Percentiles rank a stretch among this genome's conserved stretches.
Conservation (phyloP, 2,888 invertebrate species). For the Baccha elongata region DNA sequence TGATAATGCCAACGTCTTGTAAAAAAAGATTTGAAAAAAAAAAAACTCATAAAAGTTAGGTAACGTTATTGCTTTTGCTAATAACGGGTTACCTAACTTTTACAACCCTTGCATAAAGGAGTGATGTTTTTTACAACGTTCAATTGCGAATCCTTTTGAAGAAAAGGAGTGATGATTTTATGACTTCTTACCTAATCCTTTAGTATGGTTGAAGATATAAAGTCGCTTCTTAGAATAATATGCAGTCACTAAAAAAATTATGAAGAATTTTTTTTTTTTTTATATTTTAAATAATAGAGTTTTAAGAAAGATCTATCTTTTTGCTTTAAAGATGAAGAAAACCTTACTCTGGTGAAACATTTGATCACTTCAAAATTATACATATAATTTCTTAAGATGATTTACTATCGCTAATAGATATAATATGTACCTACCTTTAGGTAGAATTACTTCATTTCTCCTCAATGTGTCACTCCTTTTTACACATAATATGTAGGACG, state of each 20-base stretch:
- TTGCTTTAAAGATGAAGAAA: background rate
- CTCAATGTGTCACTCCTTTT: too few relatives aligned
- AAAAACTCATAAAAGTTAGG: slow-evolving; percentile 48
- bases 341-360: too few relatives aligned
- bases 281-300: background rate
- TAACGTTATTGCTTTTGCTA: slow-evolving; percentile 7
- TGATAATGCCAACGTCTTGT: background rate
- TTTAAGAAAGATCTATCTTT: background rate
- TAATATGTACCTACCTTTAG: background rate
- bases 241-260: background rate
- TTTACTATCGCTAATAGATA: background rate
- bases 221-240: slow-evolving; percentile 3
- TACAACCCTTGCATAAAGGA: slow-evolving; percentile 46
- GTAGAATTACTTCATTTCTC: too few relatives aligned
- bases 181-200: slow-evolving; percentile 1
- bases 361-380: background rate
- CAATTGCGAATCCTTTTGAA: slow-evolving; percentile 40
- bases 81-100: slow-evolving; percentile 59
- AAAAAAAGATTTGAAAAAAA: background rate
- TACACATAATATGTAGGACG: background rate
- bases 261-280: background rate
- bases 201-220: slow-evolving; percentile 1
- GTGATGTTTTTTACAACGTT: slow-evolving; percentile 23
- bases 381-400: background rate
- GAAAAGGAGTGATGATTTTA: slow-evolving; percentile 19